A percentile compares a stretch with the other conserved stretches of the same genome.
These are phyloP conservation scores for Artibeus lituratus DNA, from an alignment of 2,797 vertebrate species.

Conservation along the genomic window DNA sequence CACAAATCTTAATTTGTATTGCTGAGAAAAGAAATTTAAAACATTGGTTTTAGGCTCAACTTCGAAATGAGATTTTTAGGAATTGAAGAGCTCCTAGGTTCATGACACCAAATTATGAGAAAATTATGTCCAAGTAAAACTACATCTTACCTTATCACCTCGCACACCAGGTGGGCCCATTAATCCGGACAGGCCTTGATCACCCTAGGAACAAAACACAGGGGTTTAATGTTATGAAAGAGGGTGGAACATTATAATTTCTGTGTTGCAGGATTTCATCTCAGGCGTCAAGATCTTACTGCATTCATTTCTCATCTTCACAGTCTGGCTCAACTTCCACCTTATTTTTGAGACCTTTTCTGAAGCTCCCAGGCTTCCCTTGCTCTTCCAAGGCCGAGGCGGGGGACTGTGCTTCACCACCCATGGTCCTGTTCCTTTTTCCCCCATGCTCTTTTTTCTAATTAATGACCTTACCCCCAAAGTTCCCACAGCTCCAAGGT, in stretches of 20 bases:
- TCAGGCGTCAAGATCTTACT: neutral
- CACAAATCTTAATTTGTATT: neutral
- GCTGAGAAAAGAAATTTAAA: neutral
- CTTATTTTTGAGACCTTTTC: neutral
- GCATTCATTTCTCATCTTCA: neutral
- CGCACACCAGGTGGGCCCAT: constrained; percentile 85
- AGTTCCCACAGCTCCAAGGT: neutral
- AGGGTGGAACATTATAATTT: neutral
- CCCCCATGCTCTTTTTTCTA: neutral
- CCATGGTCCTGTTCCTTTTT: neutral
- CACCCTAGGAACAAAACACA: constrained; percentile 84
- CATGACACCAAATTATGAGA: neutral
- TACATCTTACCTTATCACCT: constrained; percentile 87
- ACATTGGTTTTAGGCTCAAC: neutral
- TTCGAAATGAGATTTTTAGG: neutral
- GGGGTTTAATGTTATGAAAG: neutral
- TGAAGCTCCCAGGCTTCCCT: rapidly evolving
- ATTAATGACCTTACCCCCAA: neutral
- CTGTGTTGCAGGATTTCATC: neutral
- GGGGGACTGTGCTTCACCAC: neutral
- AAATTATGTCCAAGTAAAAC: neutral
- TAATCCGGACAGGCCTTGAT: constrained; percentile 86
- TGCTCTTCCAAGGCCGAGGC: neutral
- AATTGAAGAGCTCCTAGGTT: neutral
- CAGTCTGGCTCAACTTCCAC: neutral